Evolutionary conservation across 1,140 invertebrate genomes (phyloP).

Genomic region (Drosophila oshimai): DNA sequence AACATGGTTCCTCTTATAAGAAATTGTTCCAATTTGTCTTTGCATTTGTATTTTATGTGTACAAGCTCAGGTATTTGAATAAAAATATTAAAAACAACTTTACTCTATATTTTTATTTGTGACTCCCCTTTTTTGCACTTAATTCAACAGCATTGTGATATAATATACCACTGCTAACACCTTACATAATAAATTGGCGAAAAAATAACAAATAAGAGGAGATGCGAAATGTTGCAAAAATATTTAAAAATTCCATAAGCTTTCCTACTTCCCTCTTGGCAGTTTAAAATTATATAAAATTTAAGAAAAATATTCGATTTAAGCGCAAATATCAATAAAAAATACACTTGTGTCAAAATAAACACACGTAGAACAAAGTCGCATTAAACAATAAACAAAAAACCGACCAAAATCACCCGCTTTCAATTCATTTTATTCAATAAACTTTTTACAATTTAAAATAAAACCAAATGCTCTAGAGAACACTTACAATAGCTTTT

Average conservation of each 20-base stretch:
- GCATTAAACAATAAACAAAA: not conserved
- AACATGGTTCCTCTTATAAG: no score
- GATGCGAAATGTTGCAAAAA: conserved; percentile 11
- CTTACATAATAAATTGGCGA: conserved; percentile 27
- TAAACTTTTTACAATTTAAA: not conserved
- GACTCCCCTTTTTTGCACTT: not conserved
- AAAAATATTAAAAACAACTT: not conserved
- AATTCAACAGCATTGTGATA: conserved; percentile 6
- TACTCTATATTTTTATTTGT: not conserved
- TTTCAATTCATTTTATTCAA: not conserved
- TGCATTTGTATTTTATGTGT: no score
- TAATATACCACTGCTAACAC: conserved; percentile 8
- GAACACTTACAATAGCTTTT: not conserved
- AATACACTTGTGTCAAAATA: not conserved
- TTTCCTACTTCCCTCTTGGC: conserved; percentile 7
- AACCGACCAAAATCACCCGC: not conserved
- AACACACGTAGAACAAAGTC: not conserved
- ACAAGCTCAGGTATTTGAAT: no score
- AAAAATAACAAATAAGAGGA: conserved; percentile 1
- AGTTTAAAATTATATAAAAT: conserved; percentile 19
- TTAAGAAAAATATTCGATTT: not conserved
- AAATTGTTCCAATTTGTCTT: no score
- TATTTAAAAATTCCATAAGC: conserved; percentile 33
- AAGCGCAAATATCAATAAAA: conserved; percentile 6
- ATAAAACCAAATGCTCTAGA: not conserved